Percentiles rank a stretch among this genome's conserved stretches.
phyloP scores from a whole-genome alignment of 1,140 invertebrate genomes.

The Cotesia glomerata region DNA sequence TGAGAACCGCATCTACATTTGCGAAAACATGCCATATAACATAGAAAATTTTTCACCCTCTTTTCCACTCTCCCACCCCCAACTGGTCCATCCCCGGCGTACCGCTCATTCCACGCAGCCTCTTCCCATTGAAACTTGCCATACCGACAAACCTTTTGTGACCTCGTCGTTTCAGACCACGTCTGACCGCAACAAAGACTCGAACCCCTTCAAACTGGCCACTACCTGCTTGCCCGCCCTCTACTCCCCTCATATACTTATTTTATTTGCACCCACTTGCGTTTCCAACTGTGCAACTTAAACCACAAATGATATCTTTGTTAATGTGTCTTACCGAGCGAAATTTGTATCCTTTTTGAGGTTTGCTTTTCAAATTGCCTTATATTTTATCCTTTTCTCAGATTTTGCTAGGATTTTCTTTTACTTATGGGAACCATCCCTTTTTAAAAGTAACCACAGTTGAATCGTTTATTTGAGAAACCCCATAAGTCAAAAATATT shows the following conservation, averaged over 20 bases:
- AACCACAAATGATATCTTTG: no score
- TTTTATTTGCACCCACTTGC: not conserved
- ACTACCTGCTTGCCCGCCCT: constrained; percentile 8
- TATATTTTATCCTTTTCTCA: no score
- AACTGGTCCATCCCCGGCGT: not conserved
- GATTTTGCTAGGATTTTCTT: no score
- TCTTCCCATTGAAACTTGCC: constrained; percentile 24
- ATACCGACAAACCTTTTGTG: constrained; percentile 22
- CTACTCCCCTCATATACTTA: not conserved
- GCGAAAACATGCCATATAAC: constrained; percentile 42
- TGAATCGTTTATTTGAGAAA: no score
- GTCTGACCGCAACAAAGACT: constrained; percentile 53
- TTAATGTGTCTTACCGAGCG: no score
- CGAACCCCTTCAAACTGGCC: constrained; percentile 17
- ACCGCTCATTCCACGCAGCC: constrained; percentile 29
- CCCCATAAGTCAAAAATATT: no score
- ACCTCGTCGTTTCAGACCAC: constrained; percentile 45
- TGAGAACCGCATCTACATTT: constrained; percentile 60
- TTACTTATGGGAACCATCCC: no score
- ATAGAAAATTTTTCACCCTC: constrained; percentile 1
- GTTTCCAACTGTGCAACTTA: no score
- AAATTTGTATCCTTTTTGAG: no score
- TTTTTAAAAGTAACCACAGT: no score
- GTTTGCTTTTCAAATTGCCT: no score
- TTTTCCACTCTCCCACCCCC: constrained; percentile 1